Evolutionary conservation across 2,113 vertebrate genomes (phyloP).

Genomic region (Pao palembangensis): DNA sequence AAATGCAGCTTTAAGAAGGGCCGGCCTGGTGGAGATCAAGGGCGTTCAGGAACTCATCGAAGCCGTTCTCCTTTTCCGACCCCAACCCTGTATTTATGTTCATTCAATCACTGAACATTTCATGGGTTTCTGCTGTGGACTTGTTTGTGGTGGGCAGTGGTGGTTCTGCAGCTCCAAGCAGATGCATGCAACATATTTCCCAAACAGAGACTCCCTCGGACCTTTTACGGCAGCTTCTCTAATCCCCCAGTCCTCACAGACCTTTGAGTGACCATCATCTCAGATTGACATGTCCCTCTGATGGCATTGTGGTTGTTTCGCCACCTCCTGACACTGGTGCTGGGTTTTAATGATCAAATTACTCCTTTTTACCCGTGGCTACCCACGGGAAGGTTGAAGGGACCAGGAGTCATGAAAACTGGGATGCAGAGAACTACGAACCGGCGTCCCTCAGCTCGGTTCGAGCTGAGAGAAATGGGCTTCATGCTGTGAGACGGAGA

Average conservation of each 20-base stretch:
- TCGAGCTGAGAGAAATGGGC: slow-evolving; percentile 25
- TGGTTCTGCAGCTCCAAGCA: slow-evolving; percentile 20
- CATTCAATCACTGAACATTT: slow-evolving; percentile 18
- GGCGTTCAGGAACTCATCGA: slow-evolving; percentile 18
- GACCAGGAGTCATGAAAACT: slow-evolving; percentile 1
- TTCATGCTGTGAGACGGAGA: slow-evolving; percentile 37
- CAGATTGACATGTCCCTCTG: slow-evolving; percentile 1
- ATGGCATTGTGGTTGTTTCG: neutral
- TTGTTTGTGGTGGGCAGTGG: slow-evolving; percentile 9
- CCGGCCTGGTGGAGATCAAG: slow-evolving; percentile 26
- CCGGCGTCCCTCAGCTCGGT: slow-evolving; percentile 19
- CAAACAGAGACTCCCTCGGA: neutral
- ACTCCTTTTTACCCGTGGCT: slow-evolving; percentile 17
- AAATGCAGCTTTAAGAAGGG: slow-evolving; percentile 32
- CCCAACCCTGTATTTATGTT: slow-evolving; percentile 28
- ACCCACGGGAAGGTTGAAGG: slow-evolving; percentile 1
- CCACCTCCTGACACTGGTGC: neutral
- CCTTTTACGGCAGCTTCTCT: neutral
- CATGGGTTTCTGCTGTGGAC: slow-evolving; percentile 5
- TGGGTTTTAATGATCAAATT: slow-evolving; percentile 8
- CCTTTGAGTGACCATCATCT: slow-evolving; percentile 5
- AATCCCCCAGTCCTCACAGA: neutral
- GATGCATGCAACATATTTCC: slow-evolving; percentile 14
- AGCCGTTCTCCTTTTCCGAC: slow-evolving; percentile 5
- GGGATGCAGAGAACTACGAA: slow-evolving; percentile 6